Base-by-base conservation (phyloP, 1,140 invertebrate genomes). In the Hycleus cichorii region DNA sequence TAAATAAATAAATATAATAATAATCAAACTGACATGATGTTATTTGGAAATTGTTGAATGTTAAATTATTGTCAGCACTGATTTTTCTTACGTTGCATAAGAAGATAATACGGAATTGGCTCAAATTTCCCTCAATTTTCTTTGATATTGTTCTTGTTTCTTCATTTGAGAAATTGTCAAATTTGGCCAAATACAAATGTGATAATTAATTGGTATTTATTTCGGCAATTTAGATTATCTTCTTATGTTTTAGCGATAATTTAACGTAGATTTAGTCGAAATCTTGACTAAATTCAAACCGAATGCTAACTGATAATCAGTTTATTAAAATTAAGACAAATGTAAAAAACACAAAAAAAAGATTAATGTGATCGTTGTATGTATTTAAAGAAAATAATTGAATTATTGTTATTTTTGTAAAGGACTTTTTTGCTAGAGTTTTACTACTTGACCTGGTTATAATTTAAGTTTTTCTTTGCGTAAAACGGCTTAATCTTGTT, bases 231-330 rank as follows among this genome's bases (percentile, higher is more conserved):
- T 5, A 6, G 11, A 11, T 48, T 48, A 46, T 53, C 51, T 53
- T 46, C 51, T 53, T 53, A 53, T 53, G 51, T 32, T 53, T 18
- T 53, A 27, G 47, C 58, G 43, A 45, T 54, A 59, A 54, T 59
- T 59, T 51, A 32, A 49, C 58, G 11, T 32, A 4, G 32, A 32
- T 32, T 32, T 32, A 32, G 32, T 32, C 32, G 32, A 32, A 32
- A 3, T 32, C 7, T 32, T 32, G 32, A 32, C 32, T 32, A 32
- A 32, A 5, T 32, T 4, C 7, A 32, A 32, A 32, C 32, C 24
- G 54, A 52, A 44, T 63, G 60, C 61, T 62, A 66, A 68, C 66
- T 66, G 66, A 68, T 68, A 68, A 66, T 68, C 64, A 66, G 66
- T 68, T 68, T 60, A 63, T 53, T 58, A 52, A 64, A 32, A 5